Evolutionary conservation across 1,140 invertebrate genomes (phyloP), one percentile per base, ranked within the genome.

Genomic region (Ridgeia piscesae): DNA sequence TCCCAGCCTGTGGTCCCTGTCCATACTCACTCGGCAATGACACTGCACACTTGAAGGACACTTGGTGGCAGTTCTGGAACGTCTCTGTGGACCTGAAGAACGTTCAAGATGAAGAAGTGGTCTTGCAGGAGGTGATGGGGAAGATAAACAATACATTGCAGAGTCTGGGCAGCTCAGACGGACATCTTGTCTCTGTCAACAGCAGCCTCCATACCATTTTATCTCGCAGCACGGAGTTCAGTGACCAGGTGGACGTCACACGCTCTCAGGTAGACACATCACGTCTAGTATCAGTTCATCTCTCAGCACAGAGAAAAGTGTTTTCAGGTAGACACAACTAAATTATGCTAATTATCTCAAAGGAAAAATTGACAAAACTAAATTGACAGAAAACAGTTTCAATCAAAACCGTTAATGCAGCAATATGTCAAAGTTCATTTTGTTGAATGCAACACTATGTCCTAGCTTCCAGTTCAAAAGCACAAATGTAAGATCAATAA

Each of bases 11-110:
- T 91, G 92, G 92, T 27, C n/a, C 31, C 6, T 92, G 92, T 50
- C 34, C 34, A 89, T 9, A 35, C 11, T 92, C 88, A 8, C 89
- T 92, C 9, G 92, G 92, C 27, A 92, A 91, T 35, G 89, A 92
- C 92, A 90, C 92, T 8, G 42, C 33, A 0, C 88, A 35, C 34
- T n/a, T 92, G 88, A 88, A 89, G 89, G 88, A 35, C 33, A 33
- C 33, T 17, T 92, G 77, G 77, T 33, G 50, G 42, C 33, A n/a
- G 88, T 92, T 91, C 92, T 92, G 89, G 88, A 92, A 92, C 89
- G 1, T 35, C 21, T 91, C 92, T 2, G n/a, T 33, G 0, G 34
- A 35, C 33, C 35, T 92, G 35, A 33, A 92, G 34, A 9, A 77
- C 27, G 35, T 92, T 8, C 92, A 92, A 88, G 6, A n/a, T 34